Evolutionary conservation across 2,888 invertebrate genomes (phyloP), one percentile per base, ranked within the genome.

Genomic region (Caenorhabditis drosophilae): DNA sequence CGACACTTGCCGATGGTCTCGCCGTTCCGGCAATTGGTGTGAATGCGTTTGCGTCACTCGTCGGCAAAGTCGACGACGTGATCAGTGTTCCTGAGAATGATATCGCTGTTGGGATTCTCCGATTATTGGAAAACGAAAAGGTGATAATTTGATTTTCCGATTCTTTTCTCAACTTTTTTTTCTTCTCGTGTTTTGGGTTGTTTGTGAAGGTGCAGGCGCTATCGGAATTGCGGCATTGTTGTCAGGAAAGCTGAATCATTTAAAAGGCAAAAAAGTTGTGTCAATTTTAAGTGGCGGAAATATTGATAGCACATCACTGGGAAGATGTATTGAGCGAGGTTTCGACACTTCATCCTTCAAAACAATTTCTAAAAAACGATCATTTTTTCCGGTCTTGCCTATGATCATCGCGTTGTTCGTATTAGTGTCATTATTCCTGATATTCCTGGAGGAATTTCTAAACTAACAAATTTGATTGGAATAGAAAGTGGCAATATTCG

Each of bases 161-260:
- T 16, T n/a, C n/a, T n/a, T n/a, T n/a, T n/a, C n/a, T n/a, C n/a
- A n/a, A n/a, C n/a, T n/a, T n/a, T n/a, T n/a, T n/a, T n/a, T 20
- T 42, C 4, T 12, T 31, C 9, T 25, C 4, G 16, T 18, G 18
- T 36, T 48, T 16, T 56, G 93, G 84, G 90, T 90, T 77, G 91
- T 93, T 16, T 91, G 92, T 27, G 93, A 93, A 84, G 93, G 93
- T 0, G 92, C 92, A 1, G 93, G 92, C 0, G 93, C 92, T 0
- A 88, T 89, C 2, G 90, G 90, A 0, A 85, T 93, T 7, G 93
- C 92, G 0, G 92, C 92, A 27, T 89, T 93, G 76, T 86, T 93
- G 77, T 89, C 90, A 0, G 91, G 91, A 1, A 87, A 89, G 50
- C 85, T 92, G 49, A 46, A 55, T 26, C 26, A 62, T 45, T 51